These are phyloP conservation scores for Aromia moschata DNA, from an alignment of 2,888 invertebrate genomes.

Conservation along the genomic window DNA sequence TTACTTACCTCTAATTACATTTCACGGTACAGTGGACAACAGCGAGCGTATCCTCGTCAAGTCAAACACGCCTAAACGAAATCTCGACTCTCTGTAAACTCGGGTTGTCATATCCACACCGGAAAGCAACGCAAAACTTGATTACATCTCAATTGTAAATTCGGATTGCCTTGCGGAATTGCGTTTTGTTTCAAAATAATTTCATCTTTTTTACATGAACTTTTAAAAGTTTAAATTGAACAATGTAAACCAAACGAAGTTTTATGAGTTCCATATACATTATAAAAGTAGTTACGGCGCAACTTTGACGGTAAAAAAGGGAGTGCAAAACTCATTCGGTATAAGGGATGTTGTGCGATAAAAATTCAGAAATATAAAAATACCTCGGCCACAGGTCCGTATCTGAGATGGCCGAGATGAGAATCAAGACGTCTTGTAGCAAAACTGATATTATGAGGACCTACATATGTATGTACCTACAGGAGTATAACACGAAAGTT, in stretches of 20 bases:
- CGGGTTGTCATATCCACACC: too few species aligned
- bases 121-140: slow-evolving; percentile 31
- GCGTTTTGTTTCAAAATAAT: slow-evolving; percentile 61
- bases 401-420: too few species aligned
- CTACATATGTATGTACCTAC: too few species aligned
- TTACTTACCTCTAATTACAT: slow-evolving; percentile 28
- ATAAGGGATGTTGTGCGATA: slow-evolving; percentile 47
- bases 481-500: too few species aligned
- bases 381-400: slow-evolving; percentile 32
- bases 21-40: slow-evolving; percentile 17
- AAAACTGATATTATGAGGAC: too few species aligned
- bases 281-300: slow-evolving; percentile 59
- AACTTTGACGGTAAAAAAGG: slow-evolving; percentile 53
- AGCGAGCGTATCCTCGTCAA: slow-evolving; percentile 18
- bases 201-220: slow-evolving; percentile 56
- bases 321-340: slow-evolving; percentile 49
- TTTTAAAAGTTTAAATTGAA: slow-evolving; percentile 59
- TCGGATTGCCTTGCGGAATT: slow-evolving; percentile 49
- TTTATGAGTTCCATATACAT: slow-evolving; percentile 60
- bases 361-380: slow-evolving; percentile 47
- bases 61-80: slow-evolving; percentile 17
- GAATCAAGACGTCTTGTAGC: too few species aligned
- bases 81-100: slow-evolving; percentile 5
- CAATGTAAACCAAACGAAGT: slow-evolving; percentile 60
- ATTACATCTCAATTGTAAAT: slow-evolving; percentile 39